Evolutionary conservation across 2,113 vertebrate species (phyloP).

Genomic region (Tamias sibiricus): DNA sequence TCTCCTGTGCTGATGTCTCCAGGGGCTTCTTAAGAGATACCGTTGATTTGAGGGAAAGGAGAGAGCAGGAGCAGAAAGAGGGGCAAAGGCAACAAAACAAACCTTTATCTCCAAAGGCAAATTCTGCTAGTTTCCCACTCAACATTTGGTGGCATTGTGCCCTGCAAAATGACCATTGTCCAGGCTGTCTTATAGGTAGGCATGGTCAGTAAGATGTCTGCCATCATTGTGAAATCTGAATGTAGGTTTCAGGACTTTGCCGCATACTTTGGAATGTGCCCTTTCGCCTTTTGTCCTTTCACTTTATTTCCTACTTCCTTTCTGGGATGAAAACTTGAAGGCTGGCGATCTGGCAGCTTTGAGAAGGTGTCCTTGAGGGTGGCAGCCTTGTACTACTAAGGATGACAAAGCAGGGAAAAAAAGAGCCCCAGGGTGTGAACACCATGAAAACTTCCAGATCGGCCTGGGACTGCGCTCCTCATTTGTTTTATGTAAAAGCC

Average conservation of each 20-base stretch:
- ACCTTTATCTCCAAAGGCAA: neutral
- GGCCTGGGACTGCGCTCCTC: neutral
- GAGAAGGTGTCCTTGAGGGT: neutral
- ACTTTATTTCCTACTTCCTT: neutral
- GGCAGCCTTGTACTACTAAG: neutral
- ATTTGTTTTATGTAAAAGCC: neutral
- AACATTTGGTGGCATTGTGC: neutral
- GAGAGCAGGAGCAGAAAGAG: neutral
- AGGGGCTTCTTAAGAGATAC: neutral
- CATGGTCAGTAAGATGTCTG: neutral
- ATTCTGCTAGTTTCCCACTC: neutral
- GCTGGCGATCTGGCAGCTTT: conserved; percentile 23
- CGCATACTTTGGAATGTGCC: neutral
- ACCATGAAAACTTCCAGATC: neutral
- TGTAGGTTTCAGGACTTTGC: neutral
- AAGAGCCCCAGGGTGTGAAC: neutral
- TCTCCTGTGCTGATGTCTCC: neutral
- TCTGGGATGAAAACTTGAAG: neutral
- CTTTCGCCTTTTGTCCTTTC: neutral
- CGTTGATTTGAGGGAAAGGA: neutral
- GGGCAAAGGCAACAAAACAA: neutral
- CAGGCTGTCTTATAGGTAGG: neutral
- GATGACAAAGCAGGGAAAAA: neutral
- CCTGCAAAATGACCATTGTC: neutral
- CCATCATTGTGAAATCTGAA: neutral